Percentiles rank a stretch among this genome's conserved stretches.
phyloP scores from a whole-genome alignment of 2,888 invertebrate genomes.

The Drosophila borealis region DNA sequence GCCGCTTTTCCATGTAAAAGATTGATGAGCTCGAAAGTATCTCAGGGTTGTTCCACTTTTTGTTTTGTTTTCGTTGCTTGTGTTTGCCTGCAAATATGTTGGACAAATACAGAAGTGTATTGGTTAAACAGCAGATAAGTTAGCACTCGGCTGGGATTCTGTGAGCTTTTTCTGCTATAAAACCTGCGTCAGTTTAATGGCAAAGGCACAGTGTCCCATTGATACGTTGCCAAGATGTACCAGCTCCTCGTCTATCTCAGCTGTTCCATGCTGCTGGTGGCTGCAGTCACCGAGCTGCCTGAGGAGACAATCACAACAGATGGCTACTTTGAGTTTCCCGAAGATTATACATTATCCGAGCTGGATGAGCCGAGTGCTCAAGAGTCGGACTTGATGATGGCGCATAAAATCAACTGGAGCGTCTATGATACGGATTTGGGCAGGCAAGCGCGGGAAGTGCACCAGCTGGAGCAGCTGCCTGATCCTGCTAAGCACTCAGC shows the following conservation, averaged over 20 bases:
- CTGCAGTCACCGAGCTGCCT: conserved; percentile 18
- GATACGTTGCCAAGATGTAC: conserved; percentile 44
- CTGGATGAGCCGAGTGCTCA: conserved; percentile 30
- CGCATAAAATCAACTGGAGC: conserved; percentile 54
- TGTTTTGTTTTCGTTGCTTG: conserved; percentile 10
- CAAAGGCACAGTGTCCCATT: conserved; percentile 41
- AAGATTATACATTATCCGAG: conserved; percentile 1
- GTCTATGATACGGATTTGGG: conserved; percentile 12
- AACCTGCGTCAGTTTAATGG: conserved; percentile 22
- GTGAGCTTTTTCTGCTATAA: conserved; percentile 44
- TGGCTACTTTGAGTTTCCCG: conserved; percentile 15
- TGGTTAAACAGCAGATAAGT: conserved; percentile 55
- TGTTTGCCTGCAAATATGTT: conserved; percentile 64
- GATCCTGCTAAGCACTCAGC: too few relatives aligned
- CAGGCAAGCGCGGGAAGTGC: conserved; percentile 8
- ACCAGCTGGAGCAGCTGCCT: neutral
- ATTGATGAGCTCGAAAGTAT: conserved; percentile 56
- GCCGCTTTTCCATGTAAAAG: conserved; percentile 36
- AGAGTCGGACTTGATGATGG: conserved; percentile 29
- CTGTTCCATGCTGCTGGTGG: conserved; percentile 49
- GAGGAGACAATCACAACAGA: conserved; percentile 15
- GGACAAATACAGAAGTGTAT: conserved; percentile 42
- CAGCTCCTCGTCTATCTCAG: conserved; percentile 30
- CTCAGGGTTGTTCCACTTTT: conserved; percentile 71
- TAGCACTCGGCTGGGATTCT: conserved; percentile 34